phyloP scores from a whole-genome alignment of 2,797 vertebrate species.

The Spizella passerina region DNA sequence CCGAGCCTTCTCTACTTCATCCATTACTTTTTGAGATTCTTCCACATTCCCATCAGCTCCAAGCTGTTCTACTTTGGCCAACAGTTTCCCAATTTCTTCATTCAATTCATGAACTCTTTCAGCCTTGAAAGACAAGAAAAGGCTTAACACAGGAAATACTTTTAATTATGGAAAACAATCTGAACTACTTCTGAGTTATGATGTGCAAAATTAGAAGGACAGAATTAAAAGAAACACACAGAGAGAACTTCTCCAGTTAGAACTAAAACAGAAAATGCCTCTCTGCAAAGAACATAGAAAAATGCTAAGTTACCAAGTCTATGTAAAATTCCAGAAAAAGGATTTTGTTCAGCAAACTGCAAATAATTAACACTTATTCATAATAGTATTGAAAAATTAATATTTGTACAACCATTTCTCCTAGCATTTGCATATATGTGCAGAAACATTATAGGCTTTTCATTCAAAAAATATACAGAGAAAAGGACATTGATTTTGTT shows the following conservation, averaged over 20 bases:
- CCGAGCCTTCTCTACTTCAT: constrained; percentile 95
- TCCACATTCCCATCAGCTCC: constrained; percentile 97
- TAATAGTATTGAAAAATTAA: neutral
- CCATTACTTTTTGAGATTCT: constrained; percentile 94
- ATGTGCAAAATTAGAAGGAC: neutral
- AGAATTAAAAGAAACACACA: neutral
- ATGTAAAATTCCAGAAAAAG: neutral
- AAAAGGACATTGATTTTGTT: neutral
- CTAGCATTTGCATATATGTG: neutral
- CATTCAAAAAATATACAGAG: neutral
- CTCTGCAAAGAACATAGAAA: neutral
- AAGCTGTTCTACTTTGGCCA: constrained; percentile 94
- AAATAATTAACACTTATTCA: neutral
- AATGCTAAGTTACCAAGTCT: neutral
- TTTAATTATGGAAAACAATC: neutral
- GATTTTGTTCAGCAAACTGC: neutral
- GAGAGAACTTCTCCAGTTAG: neutral
- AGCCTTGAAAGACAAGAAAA: constrained; percentile 79
- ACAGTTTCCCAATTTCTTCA: constrained; percentile 96
- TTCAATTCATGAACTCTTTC: constrained; percentile 97
- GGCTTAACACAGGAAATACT: neutral
- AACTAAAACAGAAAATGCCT: neutral
- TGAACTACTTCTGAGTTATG: neutral
- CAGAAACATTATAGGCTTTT: neutral
- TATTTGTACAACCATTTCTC: neutral